These are phyloP conservation scores for Cacatua alba DNA, from an alignment of 2,113 vertebrate species.

Conservation along the genomic window DNA sequence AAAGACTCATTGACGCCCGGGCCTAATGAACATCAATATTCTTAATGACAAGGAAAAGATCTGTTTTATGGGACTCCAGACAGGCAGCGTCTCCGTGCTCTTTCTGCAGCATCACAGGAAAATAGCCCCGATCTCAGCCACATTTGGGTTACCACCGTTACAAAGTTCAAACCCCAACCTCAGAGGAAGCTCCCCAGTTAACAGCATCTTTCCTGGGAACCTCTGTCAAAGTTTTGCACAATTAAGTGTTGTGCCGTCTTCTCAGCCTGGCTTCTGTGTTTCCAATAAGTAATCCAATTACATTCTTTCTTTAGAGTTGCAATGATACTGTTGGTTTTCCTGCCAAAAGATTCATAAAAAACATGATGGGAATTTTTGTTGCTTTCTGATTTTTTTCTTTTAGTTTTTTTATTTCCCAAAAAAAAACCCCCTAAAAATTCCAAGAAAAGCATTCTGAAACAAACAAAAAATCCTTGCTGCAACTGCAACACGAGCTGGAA, in stretches of 20 bases:
- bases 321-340: slow-evolving; percentile 38
- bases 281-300: slow-evolving; percentile 48
- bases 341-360: slow-evolving; percentile 58
- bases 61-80: slow-evolving; percentile 83
- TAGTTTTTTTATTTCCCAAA: background rate
- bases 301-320: slow-evolving; percentile 49
- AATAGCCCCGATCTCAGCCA: background rate
- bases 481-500: background rate
- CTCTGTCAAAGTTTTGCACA: slow-evolving; percentile 45
- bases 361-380: slow-evolving; percentile 18
- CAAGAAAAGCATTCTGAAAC: background rate
- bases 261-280: slow-evolving; percentile 30
- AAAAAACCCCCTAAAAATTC: background rate
- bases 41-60: slow-evolving; percentile 90
- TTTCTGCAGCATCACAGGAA: slow-evolving; percentile 60
- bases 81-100: slow-evolving; percentile 66
- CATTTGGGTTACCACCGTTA: background rate
- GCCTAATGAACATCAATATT: slow-evolving; percentile 92
- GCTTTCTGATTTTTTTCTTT: background rate
- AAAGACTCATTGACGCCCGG: slow-evolving; percentile 95
- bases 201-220: slow-evolving; percentile 22
- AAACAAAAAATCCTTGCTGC: background rate
- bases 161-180: slow-evolving; percentile 8
- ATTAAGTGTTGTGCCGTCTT: background rate
- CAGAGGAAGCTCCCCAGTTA: slow-evolving; percentile 10